Evolutionary conservation across 2,113 vertebrate genomes (phyloP), one percentile per base, ranked within the genome.

Genomic region (Fregetta grallaria): DNA sequence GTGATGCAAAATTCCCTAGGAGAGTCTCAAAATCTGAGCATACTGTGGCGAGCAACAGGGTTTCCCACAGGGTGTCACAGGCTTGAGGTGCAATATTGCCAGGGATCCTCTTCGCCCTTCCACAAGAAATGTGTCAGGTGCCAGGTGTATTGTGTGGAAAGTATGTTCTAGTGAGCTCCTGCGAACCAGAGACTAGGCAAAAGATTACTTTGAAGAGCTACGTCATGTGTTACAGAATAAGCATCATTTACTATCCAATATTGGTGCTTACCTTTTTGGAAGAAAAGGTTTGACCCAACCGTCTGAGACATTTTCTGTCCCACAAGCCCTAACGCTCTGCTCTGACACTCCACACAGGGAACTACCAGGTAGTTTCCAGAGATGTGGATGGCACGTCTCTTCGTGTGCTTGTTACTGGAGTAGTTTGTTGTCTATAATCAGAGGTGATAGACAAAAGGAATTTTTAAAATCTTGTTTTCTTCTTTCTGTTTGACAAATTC

Each of bases 61-160:
- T 47, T 85, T 90, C 56, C 62, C 26, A 52, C 18, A 29, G 34
- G 6, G 13, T 0, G 0, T 34, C 65, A 23, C 10, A 3, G 0
- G 1, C 50, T 36, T 8, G 56, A 72, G 45, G 62, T 15, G 53
- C 30, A 25, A 7, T 20, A 21, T 9, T 56, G 49, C 20, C 44
- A 42, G 62, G 40, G 63, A 68, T 45, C 8, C 44, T 75, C 50
- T 65, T 76, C 0, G 0, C 27, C 47, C 9, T 49, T 30, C 38
- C 59, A 22, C 18, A 15, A 34, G 22, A 59, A 81, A 44, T 0
- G 17, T 17, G 29, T 75, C 32, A 38, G 36, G 13, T n/a, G n/a
- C 5, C 15, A 29, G 29, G 19, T 13, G 18, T 52, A 8, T 14
- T 27, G 21, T 36, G 20, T 5, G 18, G 44, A 36, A 88, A 83